phyloP scores from a whole-genome alignment of 2,797 vertebrate genomes.

The Melanotaenia trifasciata region DNA sequence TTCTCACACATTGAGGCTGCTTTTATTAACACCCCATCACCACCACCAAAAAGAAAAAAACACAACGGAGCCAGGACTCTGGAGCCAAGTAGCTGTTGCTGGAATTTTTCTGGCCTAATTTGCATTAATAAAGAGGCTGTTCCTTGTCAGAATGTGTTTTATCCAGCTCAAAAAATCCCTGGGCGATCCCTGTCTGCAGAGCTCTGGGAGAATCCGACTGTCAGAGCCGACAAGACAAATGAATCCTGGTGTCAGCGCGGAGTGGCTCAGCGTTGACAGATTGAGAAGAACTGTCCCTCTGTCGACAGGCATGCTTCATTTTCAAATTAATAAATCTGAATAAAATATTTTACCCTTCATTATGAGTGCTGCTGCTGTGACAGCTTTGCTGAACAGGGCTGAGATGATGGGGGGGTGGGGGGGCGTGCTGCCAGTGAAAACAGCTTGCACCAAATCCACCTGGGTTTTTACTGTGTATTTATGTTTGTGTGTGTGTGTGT shows the following conservation, averaged over 20 bases:
- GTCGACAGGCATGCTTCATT: conserved; percentile 99
- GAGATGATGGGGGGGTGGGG: conserved; percentile 80
- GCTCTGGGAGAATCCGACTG: conserved; percentile 98
- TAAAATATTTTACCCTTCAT: conserved; percentile 99
- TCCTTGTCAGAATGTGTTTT: conserved; percentile 99
- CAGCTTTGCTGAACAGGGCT: conserved; percentile 90
- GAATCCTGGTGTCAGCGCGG: conserved; percentile 95
- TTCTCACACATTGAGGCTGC: conserved; percentile 72
- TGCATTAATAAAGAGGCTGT: conserved; percentile 99
- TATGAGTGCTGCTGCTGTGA: conserved; percentile 95
- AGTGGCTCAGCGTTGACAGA: conserved; percentile 97
- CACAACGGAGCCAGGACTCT: conserved; percentile 86
- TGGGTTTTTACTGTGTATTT: conserved; percentile 88
- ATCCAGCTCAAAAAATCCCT: conserved; percentile 97
- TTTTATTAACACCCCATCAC: conserved; percentile 87
- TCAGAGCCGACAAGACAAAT: conserved; percentile 99
- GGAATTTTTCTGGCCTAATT: conserved; percentile 94
- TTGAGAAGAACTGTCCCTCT: conserved; percentile 99
- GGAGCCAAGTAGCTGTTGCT: conserved; percentile 89
- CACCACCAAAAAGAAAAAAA: conserved; percentile 48
- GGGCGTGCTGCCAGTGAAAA: conserved; percentile 87
- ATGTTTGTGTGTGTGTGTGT: conserved; percentile 49
- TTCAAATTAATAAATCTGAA: conserved; percentile 99
- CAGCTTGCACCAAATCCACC: conserved; percentile 98
- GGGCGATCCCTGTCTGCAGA: conserved; percentile 93